phyloP scores from a whole-genome alignment of 1,140 invertebrate genomes.

The Pygmarrhopalites habei region DNA sequence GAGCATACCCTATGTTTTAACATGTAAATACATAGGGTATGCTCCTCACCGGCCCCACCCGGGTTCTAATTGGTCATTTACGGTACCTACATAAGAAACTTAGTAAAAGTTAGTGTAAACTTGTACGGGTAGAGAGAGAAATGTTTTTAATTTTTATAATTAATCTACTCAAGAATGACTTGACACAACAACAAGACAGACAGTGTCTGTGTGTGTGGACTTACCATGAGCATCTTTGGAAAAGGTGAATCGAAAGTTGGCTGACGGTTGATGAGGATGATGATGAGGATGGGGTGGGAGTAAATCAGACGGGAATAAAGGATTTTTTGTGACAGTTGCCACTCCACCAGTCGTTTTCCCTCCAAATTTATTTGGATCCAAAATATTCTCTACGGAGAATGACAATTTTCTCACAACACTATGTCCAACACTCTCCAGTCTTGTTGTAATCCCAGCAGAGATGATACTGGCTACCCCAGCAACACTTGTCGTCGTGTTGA shows the following conservation, averaged over 20 bases:
- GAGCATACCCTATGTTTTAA: too few species aligned
- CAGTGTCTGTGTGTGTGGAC: too few species aligned
- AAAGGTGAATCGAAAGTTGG: slow-evolving; percentile 35
- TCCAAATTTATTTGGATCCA: slow-evolving; percentile 83
- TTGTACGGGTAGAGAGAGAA: neutral
- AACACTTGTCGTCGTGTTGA: neutral
- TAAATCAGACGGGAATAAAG: slow-evolving; percentile 28
- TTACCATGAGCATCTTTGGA: slow-evolving; percentile 39
- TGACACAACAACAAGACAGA: too few species aligned
- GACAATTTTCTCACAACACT: slow-evolving; percentile 52
- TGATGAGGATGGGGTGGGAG: neutral
- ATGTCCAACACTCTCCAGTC: neutral
- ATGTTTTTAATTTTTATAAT: neutral
- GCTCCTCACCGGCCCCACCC: too few species aligned
- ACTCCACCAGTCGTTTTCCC: slow-evolving; percentile 47
- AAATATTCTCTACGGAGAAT: slow-evolving; percentile 85
- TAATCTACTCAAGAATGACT: too few species aligned
- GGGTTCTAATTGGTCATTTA: too few species aligned
- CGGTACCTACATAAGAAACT: neutral
- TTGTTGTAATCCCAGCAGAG: neutral
- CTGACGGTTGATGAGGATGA: slow-evolving; percentile 13
- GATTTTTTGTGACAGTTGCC: slow-evolving; percentile 21
- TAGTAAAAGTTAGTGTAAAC: neutral
- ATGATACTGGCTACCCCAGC: neutral
- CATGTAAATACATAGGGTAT: too few species aligned